Evolutionary conservation across 2,113 vertebrate genomes (phyloP).

Genomic region (Seriola aureovittata): DNA sequence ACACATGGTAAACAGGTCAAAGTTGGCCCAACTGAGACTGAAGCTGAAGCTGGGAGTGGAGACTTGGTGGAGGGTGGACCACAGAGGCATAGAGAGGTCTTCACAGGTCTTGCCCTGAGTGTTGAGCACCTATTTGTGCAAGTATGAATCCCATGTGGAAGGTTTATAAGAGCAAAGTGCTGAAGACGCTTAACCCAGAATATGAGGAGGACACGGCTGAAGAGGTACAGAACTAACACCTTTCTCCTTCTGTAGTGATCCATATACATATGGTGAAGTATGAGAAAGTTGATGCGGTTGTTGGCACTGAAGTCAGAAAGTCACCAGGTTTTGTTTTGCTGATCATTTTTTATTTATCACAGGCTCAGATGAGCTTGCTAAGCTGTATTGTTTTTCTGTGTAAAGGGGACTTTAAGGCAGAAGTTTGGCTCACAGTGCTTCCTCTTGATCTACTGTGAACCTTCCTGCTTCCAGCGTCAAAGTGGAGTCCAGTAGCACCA

Average conservation of each 20-base stretch:
- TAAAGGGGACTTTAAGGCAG: constrained; percentile 29
- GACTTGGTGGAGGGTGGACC: constrained; percentile 53
- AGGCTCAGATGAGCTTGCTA: constrained; percentile 25
- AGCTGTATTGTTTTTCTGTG: constrained; percentile 19
- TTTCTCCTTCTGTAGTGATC: not conserved
- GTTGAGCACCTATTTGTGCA: constrained; percentile 39
- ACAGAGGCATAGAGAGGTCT: constrained; percentile 37
- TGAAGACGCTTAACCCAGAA: constrained; percentile 86
- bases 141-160: constrained; percentile 87
- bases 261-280: not conserved
- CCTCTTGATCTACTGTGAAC: not conserved
- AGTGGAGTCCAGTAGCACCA: not conserved
- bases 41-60: constrained; percentile 49
- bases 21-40: constrained; percentile 47
- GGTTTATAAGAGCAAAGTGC: constrained; percentile 86
- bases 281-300: not conserved
- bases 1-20: constrained; percentile 57
- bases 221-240: constrained; percentile 72
- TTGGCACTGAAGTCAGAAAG: constrained; percentile 20
- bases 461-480: not conserved
- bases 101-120: constrained; percentile 48
- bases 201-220: constrained; percentile 79
- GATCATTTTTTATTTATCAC: constrained; percentile 66
- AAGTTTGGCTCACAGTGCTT: constrained; percentile 10
- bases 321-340: constrained; percentile 50